Evolutionary conservation across 2,113 vertebrate species (phyloP).

Genomic region (Archilochus colubris): DNA sequence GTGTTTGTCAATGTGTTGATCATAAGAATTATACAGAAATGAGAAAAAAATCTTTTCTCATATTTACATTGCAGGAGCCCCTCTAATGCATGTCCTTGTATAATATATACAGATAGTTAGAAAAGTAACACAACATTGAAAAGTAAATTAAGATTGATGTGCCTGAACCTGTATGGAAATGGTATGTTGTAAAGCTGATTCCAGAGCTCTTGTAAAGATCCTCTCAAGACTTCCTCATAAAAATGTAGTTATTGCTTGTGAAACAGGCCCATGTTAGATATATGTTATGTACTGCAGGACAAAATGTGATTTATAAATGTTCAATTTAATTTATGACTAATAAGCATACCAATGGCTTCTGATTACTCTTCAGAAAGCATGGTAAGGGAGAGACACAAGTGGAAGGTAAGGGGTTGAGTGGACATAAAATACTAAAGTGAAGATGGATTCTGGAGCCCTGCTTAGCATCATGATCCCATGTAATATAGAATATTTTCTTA

Average conservation of each 20-base stretch:
- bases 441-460: neutral
- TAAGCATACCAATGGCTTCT: neutral
- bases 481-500: neutral
- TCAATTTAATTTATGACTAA: neutral
- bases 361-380: neutral
- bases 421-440: neutral
- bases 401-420: neutral
- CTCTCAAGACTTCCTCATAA: neutral
- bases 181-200: neutral
- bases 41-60: neutral
- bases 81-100: neutral
- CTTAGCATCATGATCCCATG: neutral
- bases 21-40: neutral
- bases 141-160: neutral
- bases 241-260: neutral
- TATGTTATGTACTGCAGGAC: neutral
- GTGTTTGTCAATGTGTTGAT: neutral
- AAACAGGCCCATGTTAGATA: neutral
- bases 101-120: neutral
- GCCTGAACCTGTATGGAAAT: neutral
- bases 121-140: neutral
- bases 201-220: neutral
- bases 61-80: neutral
- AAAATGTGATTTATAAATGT: neutral
- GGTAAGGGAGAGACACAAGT: neutral